Conservation (phyloP, 1,140 invertebrate genomes). For the Heliconius hermathena region DNA sequence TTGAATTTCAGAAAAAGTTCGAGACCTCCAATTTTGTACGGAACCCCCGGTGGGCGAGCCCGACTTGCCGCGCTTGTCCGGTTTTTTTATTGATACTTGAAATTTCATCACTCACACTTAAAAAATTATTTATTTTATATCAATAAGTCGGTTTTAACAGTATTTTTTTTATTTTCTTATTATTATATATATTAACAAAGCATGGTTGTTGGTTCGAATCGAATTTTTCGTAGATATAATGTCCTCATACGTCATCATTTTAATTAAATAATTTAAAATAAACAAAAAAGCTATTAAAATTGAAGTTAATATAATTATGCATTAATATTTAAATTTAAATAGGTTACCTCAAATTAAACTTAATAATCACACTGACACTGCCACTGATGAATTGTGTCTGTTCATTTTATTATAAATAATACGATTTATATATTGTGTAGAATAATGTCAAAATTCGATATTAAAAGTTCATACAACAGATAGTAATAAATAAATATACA, state of each 20-base stretch:
- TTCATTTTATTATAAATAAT: background rate
- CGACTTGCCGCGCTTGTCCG: too few species aligned
- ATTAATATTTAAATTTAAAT: background rate
- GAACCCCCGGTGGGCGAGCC: too few species aligned
- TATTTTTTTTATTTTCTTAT: background rate
- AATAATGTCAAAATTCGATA: background rate
- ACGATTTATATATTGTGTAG: background rate
- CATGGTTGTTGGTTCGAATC: background rate
- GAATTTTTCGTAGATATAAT: background rate
- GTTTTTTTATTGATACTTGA: too few species aligned
- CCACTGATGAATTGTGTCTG: background rate
- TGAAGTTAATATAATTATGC: too few species aligned
- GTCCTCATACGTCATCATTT: background rate
- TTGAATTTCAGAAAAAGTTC: too few species aligned
- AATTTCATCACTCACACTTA: background rate
- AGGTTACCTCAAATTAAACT: background rate
- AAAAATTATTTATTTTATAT: background rate
- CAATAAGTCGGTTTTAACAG: background rate
- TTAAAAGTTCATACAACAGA: background rate
- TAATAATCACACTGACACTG: background rate
- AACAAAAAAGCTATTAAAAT: too few species aligned
- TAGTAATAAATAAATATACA: background rate
- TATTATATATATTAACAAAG: background rate
- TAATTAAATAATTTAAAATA: background rate
- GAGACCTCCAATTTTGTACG: too few species aligned